A percentile compares a stretch with the other conserved stretches of the same genome.
Evolutionary conservation across 1,140 invertebrate genomes (phyloP).

Genomic region (Lysiphlebus fabarum): DNA sequence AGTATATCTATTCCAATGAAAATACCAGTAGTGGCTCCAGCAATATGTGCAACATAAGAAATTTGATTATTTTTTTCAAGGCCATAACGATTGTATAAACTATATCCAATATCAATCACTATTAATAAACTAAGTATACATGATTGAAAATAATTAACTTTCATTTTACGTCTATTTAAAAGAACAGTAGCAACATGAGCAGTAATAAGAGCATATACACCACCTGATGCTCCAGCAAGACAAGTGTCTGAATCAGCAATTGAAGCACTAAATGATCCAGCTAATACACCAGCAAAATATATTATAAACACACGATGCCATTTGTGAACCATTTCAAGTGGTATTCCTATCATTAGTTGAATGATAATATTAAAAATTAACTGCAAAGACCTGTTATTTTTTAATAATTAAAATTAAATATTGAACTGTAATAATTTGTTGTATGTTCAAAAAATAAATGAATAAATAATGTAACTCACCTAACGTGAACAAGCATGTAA

Average conservation of each 20-base stretch:
- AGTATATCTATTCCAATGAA: slow-evolving; percentile 89
- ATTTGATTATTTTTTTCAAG: slow-evolving; percentile 66
- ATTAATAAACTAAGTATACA: slow-evolving; percentile 74
- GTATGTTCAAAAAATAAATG: too few species aligned
- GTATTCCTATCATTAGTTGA: slow-evolving; percentile 87
- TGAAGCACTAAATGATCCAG: slow-evolving; percentile 84
- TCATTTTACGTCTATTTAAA: slow-evolving; percentile 93
- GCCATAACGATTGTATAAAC: slow-evolving; percentile 75
- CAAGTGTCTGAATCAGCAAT: slow-evolving; percentile 81
- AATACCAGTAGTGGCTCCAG: slow-evolving; percentile 83
- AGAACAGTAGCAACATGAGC: slow-evolving; percentile 95
- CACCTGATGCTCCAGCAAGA: slow-evolving; percentile 92
- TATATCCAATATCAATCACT: slow-evolving; percentile 75
- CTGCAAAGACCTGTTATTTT: slow-evolving; percentile 68
- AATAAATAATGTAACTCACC: slow-evolving; percentile 58
- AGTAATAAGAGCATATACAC: slow-evolving; percentile 92
- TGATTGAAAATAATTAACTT: slow-evolving; percentile 77
- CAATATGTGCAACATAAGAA: slow-evolving; percentile 86
- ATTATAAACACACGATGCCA: slow-evolving; percentile 85
- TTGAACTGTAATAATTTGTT: background rate
- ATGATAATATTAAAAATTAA: slow-evolving; percentile 87
- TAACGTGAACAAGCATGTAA: slow-evolving; percentile 96
- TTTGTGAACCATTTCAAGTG: slow-evolving; percentile 92
- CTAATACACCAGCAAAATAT: slow-evolving; percentile 77
- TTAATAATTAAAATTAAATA: slow-evolving; percentile 15